Base-by-base conservation (phyloP, 23 tunicate genomes). In the Ascidia mentula region DNA sequence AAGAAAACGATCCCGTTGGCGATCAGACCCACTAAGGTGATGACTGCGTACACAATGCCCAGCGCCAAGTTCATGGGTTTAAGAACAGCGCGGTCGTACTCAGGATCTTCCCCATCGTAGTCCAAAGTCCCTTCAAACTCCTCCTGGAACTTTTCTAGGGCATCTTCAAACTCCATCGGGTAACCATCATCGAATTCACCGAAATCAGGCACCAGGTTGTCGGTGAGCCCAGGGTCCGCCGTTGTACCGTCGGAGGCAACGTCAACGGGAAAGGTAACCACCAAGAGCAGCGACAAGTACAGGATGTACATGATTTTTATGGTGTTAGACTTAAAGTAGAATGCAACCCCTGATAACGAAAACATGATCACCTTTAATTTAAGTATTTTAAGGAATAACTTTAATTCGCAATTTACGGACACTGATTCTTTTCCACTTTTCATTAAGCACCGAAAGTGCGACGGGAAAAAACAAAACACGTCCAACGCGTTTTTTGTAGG, bases 1-100 rank as follows among this genome's bases (percentile, higher is more conserved):
- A 92, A 92, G 61, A 92, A 92, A 36, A 92, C 97, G 34, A 92
- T 72, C 28, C 84, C 81, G 39, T 92, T 92, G 0, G 97, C 92
- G 40, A 87, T 36, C 5, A 92, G 72, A 0, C 97, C 97, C 34
- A 92, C 92, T 18, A 82, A 22, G 6, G 90, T 80, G 45, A 92
- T 91, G 0, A 91, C 38, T 1, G 79, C 84, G 81, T 91, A 91
- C 9, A 86, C 72, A 4, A 76, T 78, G 32, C 80, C 88, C 26
- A 90, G 61, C 13, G 83, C 81, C 22, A 72, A 61, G 70, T 90
- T 85, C 86, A 90, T 75, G 26, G 86, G 79, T 32, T 74, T 76
- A 73, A 80, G 6, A 1, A 61, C 69, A 1, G 45, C 69, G 32
- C 40, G 36, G 45, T 90, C 88, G 30, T 76, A 34, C 13, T 76